Percentiles rank a stretch among this genome's conserved stretches.
Evolutionary conservation across 1,140 invertebrate genomes (phyloP).

Genomic region (Polyergus mexicanus): DNA sequence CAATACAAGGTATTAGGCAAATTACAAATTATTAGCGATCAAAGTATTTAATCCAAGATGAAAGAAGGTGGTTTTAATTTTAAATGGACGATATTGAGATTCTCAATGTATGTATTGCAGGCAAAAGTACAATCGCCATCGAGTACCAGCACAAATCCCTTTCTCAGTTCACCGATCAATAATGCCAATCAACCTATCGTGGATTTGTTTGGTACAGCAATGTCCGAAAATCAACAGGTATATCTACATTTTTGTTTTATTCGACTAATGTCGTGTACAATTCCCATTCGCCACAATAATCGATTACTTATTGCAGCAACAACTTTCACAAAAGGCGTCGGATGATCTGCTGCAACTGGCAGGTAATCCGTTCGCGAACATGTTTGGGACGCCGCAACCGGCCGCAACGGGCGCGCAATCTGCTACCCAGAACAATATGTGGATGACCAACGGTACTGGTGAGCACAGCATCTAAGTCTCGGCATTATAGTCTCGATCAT

Average conservation of each 20-base stretch:
- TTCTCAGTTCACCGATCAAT: slow-evolving; percentile 90
- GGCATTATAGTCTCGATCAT: slow-evolving; percentile 26
- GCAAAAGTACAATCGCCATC: slow-evolving; percentile 93
- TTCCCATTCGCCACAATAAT: background rate
- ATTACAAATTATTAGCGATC: background rate
- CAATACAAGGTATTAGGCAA: slow-evolving; percentile 94
- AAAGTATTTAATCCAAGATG: background rate
- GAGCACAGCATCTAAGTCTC: slow-evolving; percentile 73
- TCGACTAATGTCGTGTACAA: background rate
- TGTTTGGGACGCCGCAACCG: slow-evolving; percentile 89
- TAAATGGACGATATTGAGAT: background rate
- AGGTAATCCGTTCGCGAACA: slow-evolving; percentile 96
- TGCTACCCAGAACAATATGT: slow-evolving; percentile 88
- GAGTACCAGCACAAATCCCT: slow-evolving; percentile 93
- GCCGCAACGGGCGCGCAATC: slow-evolving; percentile 79
- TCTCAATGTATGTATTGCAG: slow-evolving; percentile 82
- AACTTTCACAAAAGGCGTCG: slow-evolving; percentile 90
- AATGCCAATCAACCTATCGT: slow-evolving; percentile 90
- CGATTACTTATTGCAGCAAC: slow-evolving; percentile 3
- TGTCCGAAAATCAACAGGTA: slow-evolving; percentile 83
- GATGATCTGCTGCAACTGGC: slow-evolving; percentile 95
- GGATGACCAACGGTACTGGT: slow-evolving; percentile 91
- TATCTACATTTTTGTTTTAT: background rate
- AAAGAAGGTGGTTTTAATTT: background rate
- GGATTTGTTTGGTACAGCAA: slow-evolving; percentile 91